phyloP scores from a whole-genome alignment of 2,888 invertebrate species.

The Polia nebulosa region DNA sequence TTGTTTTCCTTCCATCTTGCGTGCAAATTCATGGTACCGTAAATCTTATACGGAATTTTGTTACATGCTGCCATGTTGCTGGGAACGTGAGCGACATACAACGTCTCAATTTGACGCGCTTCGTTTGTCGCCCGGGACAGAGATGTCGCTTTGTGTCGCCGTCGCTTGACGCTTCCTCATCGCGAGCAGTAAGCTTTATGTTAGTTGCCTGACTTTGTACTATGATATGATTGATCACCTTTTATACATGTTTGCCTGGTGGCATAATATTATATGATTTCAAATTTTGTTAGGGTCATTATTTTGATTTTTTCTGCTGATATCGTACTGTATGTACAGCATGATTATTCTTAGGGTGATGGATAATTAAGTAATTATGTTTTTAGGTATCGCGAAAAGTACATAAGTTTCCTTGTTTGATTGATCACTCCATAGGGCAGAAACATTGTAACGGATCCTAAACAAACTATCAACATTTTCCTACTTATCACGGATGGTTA shows the following conservation, averaged over 20 bases:
- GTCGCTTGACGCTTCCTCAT: slow-evolving; percentile 44
- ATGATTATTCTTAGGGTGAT: slow-evolving; percentile 7
- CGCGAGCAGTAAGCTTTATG: slow-evolving; percentile 25
- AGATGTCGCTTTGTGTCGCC: slow-evolving; percentile 38
- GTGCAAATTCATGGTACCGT: slow-evolving; percentile 43
- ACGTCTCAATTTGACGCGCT: slow-evolving; percentile 51
- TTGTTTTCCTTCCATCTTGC: slow-evolving; percentile 47
- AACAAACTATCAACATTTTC: slow-evolving; percentile 1
- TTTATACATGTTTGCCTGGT: slow-evolving; percentile 35
- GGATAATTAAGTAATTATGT: too few relatives aligned
- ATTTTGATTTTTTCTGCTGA: background rate
- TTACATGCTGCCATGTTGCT: slow-evolving; percentile 33
- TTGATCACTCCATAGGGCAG: background rate
- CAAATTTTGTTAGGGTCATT: background rate
- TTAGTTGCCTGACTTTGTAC: slow-evolving; percentile 18
- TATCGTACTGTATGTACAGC: background rate
- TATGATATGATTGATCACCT: slow-evolving; percentile 50
- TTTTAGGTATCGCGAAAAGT: background rate
- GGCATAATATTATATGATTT: background rate
- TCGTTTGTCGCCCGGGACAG: slow-evolving; percentile 40
- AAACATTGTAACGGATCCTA: background rate
- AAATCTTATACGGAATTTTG: slow-evolving; percentile 45
- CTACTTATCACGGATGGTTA: slow-evolving; percentile 10
- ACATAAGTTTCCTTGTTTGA: slow-evolving; percentile 8
- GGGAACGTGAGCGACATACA: slow-evolving; percentile 51